These are phyloP conservation scores for Argyrosomus regius DNA, from an alignment of 2,797 vertebrate species.

Conservation along the genomic window DNA sequence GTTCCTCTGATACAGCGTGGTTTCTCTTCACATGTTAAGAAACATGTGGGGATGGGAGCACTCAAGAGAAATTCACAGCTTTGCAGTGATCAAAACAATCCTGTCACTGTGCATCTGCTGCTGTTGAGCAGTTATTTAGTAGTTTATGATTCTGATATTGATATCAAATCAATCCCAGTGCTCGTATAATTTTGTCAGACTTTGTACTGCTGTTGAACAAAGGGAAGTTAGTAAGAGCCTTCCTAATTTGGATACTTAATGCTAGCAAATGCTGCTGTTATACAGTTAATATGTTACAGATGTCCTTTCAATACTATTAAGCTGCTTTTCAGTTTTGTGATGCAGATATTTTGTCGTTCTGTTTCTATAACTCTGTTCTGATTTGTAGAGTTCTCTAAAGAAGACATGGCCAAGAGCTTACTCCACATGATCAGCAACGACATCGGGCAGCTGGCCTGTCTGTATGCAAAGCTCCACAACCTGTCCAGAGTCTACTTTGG, in stretches of 20 bases:
- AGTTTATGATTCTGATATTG: not conserved
- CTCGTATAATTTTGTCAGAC: not conserved
- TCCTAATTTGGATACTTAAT: not conserved
- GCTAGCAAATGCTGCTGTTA: too few relatives aligned
- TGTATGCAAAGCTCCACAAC: constrained; percentile 93
- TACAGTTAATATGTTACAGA: too few relatives aligned
- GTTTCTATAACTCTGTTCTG: not conserved
- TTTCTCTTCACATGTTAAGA: constrained; percentile 15
- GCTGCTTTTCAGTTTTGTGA: not conserved
- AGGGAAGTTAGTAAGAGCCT: not conserved
- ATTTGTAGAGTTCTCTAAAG: constrained; percentile 93
- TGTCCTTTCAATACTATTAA: not conserved
- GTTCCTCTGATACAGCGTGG: constrained; percentile 11
- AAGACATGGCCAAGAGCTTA: constrained; percentile 98
- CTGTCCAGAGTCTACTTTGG: constrained; percentile 95
- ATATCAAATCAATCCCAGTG: not conserved
- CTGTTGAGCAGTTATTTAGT: not conserved
- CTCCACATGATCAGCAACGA: constrained; percentile 99
- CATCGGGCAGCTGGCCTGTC: constrained; percentile 97
- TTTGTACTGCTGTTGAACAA: not conserved
- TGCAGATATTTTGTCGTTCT: not conserved
- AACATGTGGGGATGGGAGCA: constrained; percentile 27
- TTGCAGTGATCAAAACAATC: not conserved
- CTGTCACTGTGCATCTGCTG: not conserved
- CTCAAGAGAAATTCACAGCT: constrained; percentile 3